Percentiles rank a stretch among this genome's conserved stretches.
These are phyloP conservation scores for Digitonthophagus gazella DNA, from an alignment of 2,888 invertebrate species.

Conservation along the genomic window DNA sequence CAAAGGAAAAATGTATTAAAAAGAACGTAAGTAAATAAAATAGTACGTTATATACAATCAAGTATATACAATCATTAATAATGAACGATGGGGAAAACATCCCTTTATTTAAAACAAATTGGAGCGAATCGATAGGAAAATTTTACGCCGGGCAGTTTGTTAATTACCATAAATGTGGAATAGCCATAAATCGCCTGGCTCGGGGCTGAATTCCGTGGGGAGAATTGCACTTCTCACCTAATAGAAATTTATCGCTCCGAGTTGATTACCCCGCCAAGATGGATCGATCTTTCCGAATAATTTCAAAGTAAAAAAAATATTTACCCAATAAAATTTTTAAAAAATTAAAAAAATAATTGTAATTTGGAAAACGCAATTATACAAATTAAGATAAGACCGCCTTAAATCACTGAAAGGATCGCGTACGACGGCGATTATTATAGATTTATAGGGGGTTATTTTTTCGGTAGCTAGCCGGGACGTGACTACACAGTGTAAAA, in stretches of 20 bases:
- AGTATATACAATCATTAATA: no score
- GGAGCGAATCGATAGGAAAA: not conserved
- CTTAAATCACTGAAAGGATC: not conserved
- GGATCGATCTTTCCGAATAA: not conserved
- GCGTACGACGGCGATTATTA: not conserved
- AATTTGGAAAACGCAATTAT: no score
- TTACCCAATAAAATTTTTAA: not conserved
- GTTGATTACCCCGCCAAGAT: conserved; percentile 1
- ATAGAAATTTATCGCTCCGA: conserved; percentile 16
- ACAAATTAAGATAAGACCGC: no score
- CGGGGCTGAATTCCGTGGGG: conserved; percentile 8
- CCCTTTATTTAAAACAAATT: not conserved
- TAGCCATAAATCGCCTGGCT: conserved; percentile 3
- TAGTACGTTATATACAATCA: no score
- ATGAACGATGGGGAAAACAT: no score
- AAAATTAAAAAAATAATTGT: no score
- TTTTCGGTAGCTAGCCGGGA: not conserved
- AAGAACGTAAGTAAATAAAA: no score
- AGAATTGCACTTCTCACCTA: conserved; percentile 9
- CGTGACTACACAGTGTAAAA: conserved; percentile 16
- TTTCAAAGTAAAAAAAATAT: not conserved
- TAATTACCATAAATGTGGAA: conserved; percentile 14
- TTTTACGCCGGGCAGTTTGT: conserved; percentile 13
- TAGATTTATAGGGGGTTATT: not conserved
- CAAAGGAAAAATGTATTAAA: no score